A percentile compares a stretch with the other conserved stretches of the same genome.
Evolutionary conservation across 2,113 vertebrate species (phyloP).

Genomic region (Motacilla tschutschensis): DNA sequence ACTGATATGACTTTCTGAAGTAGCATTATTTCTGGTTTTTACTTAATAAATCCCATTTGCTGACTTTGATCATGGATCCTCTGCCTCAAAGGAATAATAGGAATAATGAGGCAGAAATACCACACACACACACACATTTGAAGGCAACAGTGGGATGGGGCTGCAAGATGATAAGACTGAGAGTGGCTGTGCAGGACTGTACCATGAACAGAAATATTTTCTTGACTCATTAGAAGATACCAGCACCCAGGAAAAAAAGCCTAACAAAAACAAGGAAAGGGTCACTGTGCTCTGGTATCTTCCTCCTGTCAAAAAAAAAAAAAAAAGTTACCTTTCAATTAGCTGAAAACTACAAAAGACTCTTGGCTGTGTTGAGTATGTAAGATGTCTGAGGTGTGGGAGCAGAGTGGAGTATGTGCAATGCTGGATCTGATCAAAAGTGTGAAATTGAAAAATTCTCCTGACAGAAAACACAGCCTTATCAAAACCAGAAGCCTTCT

Average conservation of each 20-base stretch:
- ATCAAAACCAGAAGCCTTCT: constrained; percentile 3
- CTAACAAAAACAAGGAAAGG: neutral
- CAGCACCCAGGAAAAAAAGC: neutral
- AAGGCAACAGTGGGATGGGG: neutral
- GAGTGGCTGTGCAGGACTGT: neutral
- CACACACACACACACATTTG: neutral
- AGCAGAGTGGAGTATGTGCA: neutral
- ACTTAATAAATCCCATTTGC: neutral
- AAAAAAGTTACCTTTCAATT: neutral
- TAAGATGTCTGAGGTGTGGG: neutral
- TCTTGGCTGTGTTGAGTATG: no score
- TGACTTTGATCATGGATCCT: neutral
- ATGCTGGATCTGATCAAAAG: neutral
- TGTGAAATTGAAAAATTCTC: neutral
- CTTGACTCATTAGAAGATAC: neutral
- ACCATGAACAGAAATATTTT: neutral
- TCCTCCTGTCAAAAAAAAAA: neutral
- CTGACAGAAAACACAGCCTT: neutral
- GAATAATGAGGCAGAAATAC: neutral
- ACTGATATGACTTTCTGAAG: neutral
- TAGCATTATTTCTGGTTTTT: neutral
- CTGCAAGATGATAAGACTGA: neutral
- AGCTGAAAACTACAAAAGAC: neutral
- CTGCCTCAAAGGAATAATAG: neutral
- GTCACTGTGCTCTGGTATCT: neutral